These are phyloP conservation scores for Papilio polyxenes DNA, from an alignment of 1,140 invertebrate genomes.

Conservation along the genomic window DNA sequence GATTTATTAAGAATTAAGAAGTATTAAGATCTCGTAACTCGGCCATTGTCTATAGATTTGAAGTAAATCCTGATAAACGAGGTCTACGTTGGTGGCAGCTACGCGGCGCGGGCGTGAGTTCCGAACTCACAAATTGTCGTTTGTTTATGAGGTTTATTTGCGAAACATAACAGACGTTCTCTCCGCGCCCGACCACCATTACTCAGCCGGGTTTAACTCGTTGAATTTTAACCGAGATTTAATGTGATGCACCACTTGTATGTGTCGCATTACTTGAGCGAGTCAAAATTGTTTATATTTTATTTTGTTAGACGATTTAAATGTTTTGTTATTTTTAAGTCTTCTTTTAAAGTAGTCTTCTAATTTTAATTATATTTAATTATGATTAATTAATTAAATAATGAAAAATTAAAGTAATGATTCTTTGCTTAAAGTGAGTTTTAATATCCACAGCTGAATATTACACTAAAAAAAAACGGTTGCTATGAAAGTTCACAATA, in stretches of 20 bases:
- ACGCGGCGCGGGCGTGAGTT: slow-evolving; percentile 35
- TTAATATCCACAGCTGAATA: background rate
- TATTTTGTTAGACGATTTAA: background rate
- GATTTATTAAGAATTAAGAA: background rate
- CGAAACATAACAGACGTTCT: slow-evolving; percentile 61
- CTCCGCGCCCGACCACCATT: slow-evolving; percentile 55
- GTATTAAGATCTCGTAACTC: background rate
- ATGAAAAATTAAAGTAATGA: too few species aligned
- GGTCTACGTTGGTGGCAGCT: background rate
- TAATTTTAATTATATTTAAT: too few species aligned
- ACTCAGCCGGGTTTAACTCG: slow-evolving; percentile 66
- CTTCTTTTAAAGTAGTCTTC: background rate
- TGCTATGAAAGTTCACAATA: too few species aligned
- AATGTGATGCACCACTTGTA: slow-evolving; percentile 48
- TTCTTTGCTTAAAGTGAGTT: too few species aligned
- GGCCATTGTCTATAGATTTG: slow-evolving; percentile 14
- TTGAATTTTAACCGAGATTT: slow-evolving; percentile 72
- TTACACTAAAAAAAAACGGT: background rate
- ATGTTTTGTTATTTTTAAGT: background rate
- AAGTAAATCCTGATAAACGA: slow-evolving; percentile 20
- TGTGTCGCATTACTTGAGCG: slow-evolving; percentile 10
- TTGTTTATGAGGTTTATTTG: slow-evolving; percentile 66
- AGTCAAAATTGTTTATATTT: background rate
- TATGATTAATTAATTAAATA: too few species aligned
- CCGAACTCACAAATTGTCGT: slow-evolving; percentile 51